These are phyloP conservation scores for Diploptera punctata DNA, from an alignment of 2,888 invertebrate species.

Conservation along the genomic window DNA sequence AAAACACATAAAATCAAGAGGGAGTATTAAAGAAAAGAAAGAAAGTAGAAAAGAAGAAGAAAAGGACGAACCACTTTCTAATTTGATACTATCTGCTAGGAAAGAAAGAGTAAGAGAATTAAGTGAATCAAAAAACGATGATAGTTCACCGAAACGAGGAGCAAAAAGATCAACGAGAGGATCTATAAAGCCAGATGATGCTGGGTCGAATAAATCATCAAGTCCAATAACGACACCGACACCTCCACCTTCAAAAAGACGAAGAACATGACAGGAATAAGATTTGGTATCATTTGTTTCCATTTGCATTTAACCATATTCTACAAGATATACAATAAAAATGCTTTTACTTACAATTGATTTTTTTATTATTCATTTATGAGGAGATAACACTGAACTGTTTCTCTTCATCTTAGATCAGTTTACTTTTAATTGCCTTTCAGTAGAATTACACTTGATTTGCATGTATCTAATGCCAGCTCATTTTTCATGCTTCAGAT, in stretches of 20 bases:
- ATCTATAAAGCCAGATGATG: conserved; percentile 56
- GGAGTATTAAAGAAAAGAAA: conserved; percentile 35
- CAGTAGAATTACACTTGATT: too few species aligned
- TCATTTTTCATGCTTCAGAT: too few species aligned
- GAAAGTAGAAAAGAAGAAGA: conserved; percentile 32
- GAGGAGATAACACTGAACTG: too few species aligned
- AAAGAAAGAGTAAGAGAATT: conserved; percentile 35
- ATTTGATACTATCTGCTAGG: conserved; percentile 11
- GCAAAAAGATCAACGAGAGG: conserved; percentile 56
- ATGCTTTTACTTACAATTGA: too few species aligned
- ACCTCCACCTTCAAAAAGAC: conserved; percentile 32
- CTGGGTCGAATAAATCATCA: conserved; percentile 37
- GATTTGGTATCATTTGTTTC: too few species aligned
- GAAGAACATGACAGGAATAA: conserved; percentile 30
- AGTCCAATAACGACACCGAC: conserved; percentile 38
- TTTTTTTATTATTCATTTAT: too few species aligned
- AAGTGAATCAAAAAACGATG: conserved; percentile 26
- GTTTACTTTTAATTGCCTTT: too few species aligned
- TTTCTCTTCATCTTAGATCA: too few species aligned
- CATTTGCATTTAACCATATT: too few species aligned
- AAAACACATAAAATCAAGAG: conserved; percentile 28
- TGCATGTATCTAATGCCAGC: too few species aligned
- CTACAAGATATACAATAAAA: too few species aligned
- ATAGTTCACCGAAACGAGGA: conserved; percentile 32
- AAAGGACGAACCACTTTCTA: conserved; percentile 12